Percentiles rank a stretch among this genome's conserved stretches.
phyloP scores from a whole-genome alignment of 92 coral and sea anemone genomes.

The Epizoanthus rinbou region DNA sequence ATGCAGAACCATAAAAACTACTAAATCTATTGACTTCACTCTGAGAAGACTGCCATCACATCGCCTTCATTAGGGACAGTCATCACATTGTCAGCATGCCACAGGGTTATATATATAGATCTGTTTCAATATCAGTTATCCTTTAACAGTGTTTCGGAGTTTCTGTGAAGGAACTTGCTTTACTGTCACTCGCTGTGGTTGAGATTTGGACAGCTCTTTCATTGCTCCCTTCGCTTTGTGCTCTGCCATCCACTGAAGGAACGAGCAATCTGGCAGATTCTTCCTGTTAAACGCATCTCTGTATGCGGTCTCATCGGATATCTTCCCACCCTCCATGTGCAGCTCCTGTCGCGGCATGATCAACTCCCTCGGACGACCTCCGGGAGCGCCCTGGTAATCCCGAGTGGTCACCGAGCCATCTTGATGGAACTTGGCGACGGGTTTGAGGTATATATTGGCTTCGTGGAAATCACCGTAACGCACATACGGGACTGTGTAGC shows the following conservation, averaged over 20 bases:
- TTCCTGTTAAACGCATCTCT: slow-evolving; percentile 72
- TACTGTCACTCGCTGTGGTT: too few species aligned
- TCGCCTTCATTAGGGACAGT: too few species aligned
- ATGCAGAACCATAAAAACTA: too few species aligned
- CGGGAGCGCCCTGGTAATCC: slow-evolving; percentile 86
- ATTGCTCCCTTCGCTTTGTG: slow-evolving; percentile 62
- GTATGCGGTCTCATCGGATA: slow-evolving; percentile 69
- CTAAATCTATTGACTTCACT: too few species aligned
- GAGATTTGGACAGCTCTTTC: neutral
- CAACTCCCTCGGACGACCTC: slow-evolving; percentile 83
- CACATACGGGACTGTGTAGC: slow-evolving; percentile 72
- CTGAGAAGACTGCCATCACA: too few species aligned
- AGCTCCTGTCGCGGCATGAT: slow-evolving; percentile 74
- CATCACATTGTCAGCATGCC: too few species aligned
- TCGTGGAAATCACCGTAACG: slow-evolving; percentile 96
- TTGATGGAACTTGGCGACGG: slow-evolving; percentile 80
- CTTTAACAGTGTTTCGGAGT: too few species aligned
- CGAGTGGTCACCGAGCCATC: slow-evolving; percentile 90
- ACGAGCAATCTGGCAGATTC: slow-evolving; percentile 70
- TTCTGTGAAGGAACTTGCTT: too few species aligned
- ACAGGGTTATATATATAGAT: too few species aligned
- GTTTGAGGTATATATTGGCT: slow-evolving; percentile 78
- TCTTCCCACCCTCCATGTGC: slow-evolving; percentile 50
- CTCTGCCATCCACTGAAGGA: slow-evolving; percentile 71
- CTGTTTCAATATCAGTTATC: too few species aligned